Percentiles rank a stretch among this genome's conserved stretches.
Conservation (phyloP, 1,140 invertebrate species). For the Magallana gigas region DNA sequence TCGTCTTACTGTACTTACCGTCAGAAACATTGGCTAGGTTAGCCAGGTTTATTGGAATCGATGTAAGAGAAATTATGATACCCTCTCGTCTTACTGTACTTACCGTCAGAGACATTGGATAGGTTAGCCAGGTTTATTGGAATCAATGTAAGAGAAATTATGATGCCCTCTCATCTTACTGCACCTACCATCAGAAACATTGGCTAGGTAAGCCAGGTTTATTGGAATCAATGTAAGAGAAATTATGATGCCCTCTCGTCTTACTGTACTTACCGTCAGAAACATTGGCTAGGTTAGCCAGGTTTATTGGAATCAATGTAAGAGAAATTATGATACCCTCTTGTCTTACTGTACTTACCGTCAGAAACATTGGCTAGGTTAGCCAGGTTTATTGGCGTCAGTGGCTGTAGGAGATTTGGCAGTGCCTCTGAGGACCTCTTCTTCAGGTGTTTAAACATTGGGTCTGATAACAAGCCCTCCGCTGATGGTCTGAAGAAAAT, state of each 20-base stretch:
- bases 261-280: neutral
- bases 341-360: neutral
- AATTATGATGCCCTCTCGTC: no score
- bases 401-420: slow-evolving; percentile 34
- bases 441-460: slow-evolving; percentile 47
- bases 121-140: slow-evolving; percentile 11
- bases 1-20: neutral
- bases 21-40: neutral
- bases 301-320: slow-evolving; percentile 17
- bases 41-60: slow-evolving; percentile 20
- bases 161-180: no score
- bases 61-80: neutral
- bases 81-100: neutral
- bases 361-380: neutral
- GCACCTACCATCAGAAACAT: neutral
- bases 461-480: slow-evolving; percentile 1
- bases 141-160: neutral
- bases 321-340: no score
- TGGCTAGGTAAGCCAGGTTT: neutral
- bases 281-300: neutral
- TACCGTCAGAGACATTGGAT: neutral
- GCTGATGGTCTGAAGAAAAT: slow-evolving; percentile 6
- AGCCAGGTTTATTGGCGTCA: slow-evolving; percentile 28
- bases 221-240: neutral
- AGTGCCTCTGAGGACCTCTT: slow-evolving; percentile 41